Evolutionary conservation across 2,113 vertebrate genomes (phyloP).

Genomic region (Ciconia maguari): DNA sequence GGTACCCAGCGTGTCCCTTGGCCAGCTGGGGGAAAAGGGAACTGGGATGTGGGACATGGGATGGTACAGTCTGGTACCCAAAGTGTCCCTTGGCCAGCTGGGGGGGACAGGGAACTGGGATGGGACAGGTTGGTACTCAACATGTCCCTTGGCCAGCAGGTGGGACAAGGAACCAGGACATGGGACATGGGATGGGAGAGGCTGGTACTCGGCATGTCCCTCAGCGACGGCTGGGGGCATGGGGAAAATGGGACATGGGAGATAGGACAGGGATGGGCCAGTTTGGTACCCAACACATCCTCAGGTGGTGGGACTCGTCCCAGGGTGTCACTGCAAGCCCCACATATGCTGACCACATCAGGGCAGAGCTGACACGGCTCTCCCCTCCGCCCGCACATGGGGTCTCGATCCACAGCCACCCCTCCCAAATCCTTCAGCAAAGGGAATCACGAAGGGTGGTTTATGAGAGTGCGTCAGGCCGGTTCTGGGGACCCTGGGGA

Average conservation of each 20-base stretch:
- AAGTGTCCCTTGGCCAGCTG: neutral
- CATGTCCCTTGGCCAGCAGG: neutral
- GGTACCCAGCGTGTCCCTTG: neutral
- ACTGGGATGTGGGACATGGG: neutral
- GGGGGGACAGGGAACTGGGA: neutral
- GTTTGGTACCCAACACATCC: neutral
- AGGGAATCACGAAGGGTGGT: fast-evolving
- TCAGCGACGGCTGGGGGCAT: neutral
- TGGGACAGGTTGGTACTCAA: neutral
- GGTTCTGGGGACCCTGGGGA: neutral
- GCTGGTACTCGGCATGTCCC: neutral
- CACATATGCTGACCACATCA: neutral
- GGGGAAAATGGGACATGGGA: neutral
- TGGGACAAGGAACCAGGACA: neutral
- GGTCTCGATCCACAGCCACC: fast-evolving
- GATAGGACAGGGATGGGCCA: neutral
- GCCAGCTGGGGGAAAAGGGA: neutral
- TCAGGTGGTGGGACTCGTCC: neutral
- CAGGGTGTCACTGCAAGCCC: neutral
- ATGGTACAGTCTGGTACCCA: neutral
- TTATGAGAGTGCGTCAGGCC: fast-evolving
- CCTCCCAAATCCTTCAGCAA: neutral
- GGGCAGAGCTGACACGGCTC: neutral
- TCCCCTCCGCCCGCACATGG: fast-evolving
- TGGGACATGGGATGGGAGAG: neutral